phyloP scores from a whole-genome alignment of 2,797 vertebrate species.

The Echeneis naucrates region DNA sequence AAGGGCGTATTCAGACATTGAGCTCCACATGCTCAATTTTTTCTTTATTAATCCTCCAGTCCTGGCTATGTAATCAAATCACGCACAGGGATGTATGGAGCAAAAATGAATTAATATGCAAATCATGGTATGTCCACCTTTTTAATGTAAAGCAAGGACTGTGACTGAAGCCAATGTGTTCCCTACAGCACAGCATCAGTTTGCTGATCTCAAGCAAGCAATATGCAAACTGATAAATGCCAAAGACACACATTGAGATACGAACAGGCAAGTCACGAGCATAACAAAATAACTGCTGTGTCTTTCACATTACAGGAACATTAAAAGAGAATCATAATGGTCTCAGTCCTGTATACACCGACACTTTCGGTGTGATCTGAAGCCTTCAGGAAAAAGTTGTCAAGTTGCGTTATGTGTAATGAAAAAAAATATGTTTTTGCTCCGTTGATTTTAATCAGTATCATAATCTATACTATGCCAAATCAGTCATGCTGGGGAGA shows the following conservation, averaged over 20 bases:
- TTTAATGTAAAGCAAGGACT: conserved; percentile 16
- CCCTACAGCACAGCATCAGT: neutral
- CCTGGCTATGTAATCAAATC: conserved; percentile 27
- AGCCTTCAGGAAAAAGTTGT: neutral
- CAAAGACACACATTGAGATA: conserved; percentile 12
- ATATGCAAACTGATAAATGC: conserved; percentile 23
- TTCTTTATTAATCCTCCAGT: conserved; percentile 21
- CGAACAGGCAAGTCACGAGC: conserved; percentile 35
- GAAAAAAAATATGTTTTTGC: neutral
- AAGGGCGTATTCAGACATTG: conserved; percentile 20
- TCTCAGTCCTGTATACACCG: too few relatives aligned
- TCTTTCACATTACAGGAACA: conserved; percentile 12
- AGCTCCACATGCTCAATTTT: conserved; percentile 9
- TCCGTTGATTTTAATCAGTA: neutral
- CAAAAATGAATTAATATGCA: conserved; percentile 34
- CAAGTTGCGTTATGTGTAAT: neutral
- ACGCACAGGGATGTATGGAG: conserved; percentile 5
- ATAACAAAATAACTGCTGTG: neutral
- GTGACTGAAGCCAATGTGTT: conserved; percentile 1
- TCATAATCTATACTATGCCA: neutral
- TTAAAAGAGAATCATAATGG: conserved; percentile 16
- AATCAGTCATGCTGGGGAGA: neutral
- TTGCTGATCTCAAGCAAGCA: conserved; percentile 13
- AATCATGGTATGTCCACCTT: conserved; percentile 22
- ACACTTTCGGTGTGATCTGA: neutral